Conservation (phyloP, 2,797 vertebrate species). For the Epinephelus coioides region DNA sequence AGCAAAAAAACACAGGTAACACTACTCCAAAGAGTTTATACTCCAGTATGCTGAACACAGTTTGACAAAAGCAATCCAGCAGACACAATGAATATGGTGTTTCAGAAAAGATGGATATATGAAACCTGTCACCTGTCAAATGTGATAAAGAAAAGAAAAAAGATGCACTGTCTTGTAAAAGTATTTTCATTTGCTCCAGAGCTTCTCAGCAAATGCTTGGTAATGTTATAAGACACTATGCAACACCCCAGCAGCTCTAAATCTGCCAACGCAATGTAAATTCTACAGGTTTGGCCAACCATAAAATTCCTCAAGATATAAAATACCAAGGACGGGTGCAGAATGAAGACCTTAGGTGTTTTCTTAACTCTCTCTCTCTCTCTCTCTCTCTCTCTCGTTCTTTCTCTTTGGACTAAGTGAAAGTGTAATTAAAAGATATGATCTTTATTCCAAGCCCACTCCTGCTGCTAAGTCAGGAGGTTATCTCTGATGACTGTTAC, state of each 20-base stretch:
- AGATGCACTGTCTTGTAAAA: conserved; percentile 21
- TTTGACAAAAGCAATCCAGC: conserved; percentile 9
- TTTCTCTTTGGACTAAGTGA: conserved; percentile 56
- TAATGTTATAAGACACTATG: conserved; percentile 48
- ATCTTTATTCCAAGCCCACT: conserved; percentile 76
- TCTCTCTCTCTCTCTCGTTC: conserved; percentile 6
- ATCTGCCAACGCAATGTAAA: conserved; percentile 57
- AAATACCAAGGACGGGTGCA: conserved; percentile 59
- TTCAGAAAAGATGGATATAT: conserved; percentile 18
- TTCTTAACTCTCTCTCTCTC: not conserved
- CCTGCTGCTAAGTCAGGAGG: conserved; percentile 78
- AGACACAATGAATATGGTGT: conserved; percentile 7
- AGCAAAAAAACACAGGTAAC: conserved; percentile 1
- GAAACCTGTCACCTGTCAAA: conserved; percentile 24
- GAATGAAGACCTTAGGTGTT: conserved; percentile 37
- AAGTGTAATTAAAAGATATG: conserved; percentile 87
- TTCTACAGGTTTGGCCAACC: conserved; percentile 62
- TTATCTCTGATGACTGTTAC: conserved; percentile 68
- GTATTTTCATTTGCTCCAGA: conserved; percentile 17
- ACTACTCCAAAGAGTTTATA: conserved; percentile 2
- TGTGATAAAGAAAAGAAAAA: conserved; percentile 9
- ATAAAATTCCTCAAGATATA: conserved; percentile 73
- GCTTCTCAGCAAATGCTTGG: conserved; percentile 28
- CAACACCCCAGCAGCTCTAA: conserved; percentile 45
- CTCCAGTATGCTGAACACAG: not conserved